Conservation (phyloP, 1,140 invertebrate species). For the Hirudo medicinalis region DNA sequence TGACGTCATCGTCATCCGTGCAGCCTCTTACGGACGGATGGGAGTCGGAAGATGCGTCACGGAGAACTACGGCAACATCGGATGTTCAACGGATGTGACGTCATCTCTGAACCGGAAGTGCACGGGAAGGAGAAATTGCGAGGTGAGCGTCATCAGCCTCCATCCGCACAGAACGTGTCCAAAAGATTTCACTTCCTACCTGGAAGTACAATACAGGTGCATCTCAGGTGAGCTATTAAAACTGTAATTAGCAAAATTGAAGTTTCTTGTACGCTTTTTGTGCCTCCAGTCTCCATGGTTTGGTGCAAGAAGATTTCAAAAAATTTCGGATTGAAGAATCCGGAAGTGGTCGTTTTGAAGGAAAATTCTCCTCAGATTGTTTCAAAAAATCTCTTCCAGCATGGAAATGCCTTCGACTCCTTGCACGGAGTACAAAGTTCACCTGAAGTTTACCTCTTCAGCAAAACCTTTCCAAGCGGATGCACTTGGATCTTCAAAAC, state of each 20-base stretch:
- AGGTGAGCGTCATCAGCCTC: slow-evolving; percentile 19
- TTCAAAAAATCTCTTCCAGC: too few species aligned
- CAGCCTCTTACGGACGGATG: slow-evolving; percentile 22
- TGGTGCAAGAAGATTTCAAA: too few species aligned
- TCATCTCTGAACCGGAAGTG: slow-evolving; percentile 19
- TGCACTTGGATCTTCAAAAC: too few species aligned
- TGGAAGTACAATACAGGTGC: slow-evolving; percentile 20
- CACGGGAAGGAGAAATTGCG: slow-evolving; percentile 17
- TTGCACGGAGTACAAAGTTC: too few species aligned
- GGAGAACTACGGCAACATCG: slow-evolving; percentile 23
- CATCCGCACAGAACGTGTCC: slow-evolving; percentile 22
- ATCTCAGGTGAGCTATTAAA: slow-evolving; percentile 17
- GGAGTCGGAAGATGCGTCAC: slow-evolving; percentile 18
- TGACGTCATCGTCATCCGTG: slow-evolving; percentile 13
- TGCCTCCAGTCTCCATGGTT: too few species aligned
- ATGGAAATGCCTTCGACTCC: too few species aligned
- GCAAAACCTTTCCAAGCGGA: too few species aligned
- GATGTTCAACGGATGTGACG: slow-evolving; percentile 22
- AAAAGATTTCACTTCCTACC: slow-evolving; percentile 22
- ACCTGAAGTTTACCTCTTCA: too few species aligned
- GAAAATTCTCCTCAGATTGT: too few species aligned
- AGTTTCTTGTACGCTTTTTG: too few species aligned
- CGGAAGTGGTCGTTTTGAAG: too few species aligned
- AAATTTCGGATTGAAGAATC: too few species aligned
- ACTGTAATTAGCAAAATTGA: not conserved